phyloP scores from a whole-genome alignment of 1,140 invertebrate species.

The Artemia franciscana region DNA sequence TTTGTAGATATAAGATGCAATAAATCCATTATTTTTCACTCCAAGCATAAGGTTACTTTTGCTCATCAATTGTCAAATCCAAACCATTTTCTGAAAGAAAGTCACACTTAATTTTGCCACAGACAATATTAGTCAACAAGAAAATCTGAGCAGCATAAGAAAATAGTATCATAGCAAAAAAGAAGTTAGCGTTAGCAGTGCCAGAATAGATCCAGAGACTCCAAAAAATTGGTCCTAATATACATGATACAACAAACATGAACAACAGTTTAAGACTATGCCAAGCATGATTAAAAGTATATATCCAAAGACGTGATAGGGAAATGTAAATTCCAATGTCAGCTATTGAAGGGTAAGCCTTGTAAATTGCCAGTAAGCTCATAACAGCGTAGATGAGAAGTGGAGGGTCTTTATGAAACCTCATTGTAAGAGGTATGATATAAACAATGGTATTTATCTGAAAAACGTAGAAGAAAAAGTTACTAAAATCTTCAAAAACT shows the following conservation, averaged over 20 bases:
- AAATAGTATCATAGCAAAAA: conserved; percentile 87
- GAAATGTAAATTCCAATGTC: conserved; percentile 81
- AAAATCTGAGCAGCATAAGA: conserved; percentile 80
- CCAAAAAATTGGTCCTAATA: too few relatives aligned
- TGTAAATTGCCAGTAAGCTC: conserved; percentile 69
- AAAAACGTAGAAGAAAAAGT: conserved; percentile 84
- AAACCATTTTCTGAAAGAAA: too few relatives aligned
- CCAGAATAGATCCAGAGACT: too few relatives aligned
- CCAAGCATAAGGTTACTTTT: too few relatives aligned
- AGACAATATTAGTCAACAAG: too few relatives aligned
- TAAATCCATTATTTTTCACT: too few relatives aligned
- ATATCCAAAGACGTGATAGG: conserved; percentile 68
- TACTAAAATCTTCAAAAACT: conserved; percentile 96
- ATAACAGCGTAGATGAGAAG: conserved; percentile 61
- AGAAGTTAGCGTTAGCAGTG: conserved; percentile 99
- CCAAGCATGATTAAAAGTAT: conserved; percentile 83
- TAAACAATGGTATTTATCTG: conserved; percentile 90
- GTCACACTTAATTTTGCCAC: too few relatives aligned
- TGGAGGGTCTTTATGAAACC: conserved; percentile 62
- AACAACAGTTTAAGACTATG: conserved; percentile 95
- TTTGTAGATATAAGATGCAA: too few relatives aligned
- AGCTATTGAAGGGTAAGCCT: conserved; percentile 84
- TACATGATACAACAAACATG: too few relatives aligned
- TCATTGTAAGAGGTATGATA: conserved; percentile 60
- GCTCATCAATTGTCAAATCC: too few relatives aligned